Evolutionary conservation across 2,113 vertebrate species (phyloP), one percentile per base, ranked within the genome.

Genomic region (Dasypus novemcinctus): DNA sequence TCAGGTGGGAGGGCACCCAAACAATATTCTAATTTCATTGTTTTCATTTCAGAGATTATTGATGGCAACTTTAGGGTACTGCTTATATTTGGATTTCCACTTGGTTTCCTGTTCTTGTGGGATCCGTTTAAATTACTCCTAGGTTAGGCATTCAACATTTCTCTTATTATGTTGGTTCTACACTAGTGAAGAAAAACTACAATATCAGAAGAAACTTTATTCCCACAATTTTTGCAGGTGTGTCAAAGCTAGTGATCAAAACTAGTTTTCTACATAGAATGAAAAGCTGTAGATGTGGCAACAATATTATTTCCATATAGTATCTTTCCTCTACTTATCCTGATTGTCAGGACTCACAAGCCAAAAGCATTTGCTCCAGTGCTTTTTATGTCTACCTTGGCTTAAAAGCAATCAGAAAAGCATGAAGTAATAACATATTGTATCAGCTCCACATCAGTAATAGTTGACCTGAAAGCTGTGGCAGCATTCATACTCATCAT

Each of bases 21-120:
- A 98, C 91, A 92, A 80, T 96, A 96, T 96, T 96, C 96, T 93
- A 97, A 97, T 96, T 95, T 96, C 87, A 95, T 96, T 98, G 96
- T 97, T 96, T 92, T 96, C 79, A 68, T 81, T 97, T 97, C 88
- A 96, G 79, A 90, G 75, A 95, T 97, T 96, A 97, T 93, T 96
- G 87, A 97, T 96, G 90, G 96, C 80, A 90, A 74, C 57, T 93
- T 93, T 68, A 95, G 85, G 76, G 88, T 80, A 95, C 64, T 96
- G 96, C 88, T 96, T 97, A 96, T 92, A 95, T 95, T 97, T 97
- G 92, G 68, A 96, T 91, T 96, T 95, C 88, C 78, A 94, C 95
- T 96, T 75, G 41, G 86, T 86, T 96, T 96, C 96, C 96, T 95
- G 95, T 94, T 96, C 97, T 97, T 97, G 78, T 84, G 93, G 79